Base-by-base conservation (phyloP, 2,888 invertebrate genomes). In the Meganola albula region DNA sequence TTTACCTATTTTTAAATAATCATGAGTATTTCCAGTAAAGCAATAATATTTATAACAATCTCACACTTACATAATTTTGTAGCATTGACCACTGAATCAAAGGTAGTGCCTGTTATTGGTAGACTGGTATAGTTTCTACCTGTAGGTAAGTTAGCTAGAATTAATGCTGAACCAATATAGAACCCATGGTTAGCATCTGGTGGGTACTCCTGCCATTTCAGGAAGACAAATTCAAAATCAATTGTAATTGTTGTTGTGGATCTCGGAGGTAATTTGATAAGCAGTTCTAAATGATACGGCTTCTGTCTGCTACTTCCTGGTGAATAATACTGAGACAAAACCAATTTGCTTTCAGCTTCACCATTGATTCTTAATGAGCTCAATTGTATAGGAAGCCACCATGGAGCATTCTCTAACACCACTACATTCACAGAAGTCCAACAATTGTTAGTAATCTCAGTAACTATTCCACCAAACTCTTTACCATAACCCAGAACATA, bases 181-280 rank as follows among this genome's bases (percentile, higher is more conserved):
- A 99, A 98, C 0, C 99, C 99, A 79, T 99, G 98, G 86, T 98
- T 98, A 1, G 99, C 98, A 89, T 99, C 99, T 0, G 99, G 99
- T 8, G 99, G 99, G 80, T 99, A 99, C 73, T 99, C 99, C 59
- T 97, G 94, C 97, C 99, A 98, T 79, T 98, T 98, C 3, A 98
- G 88, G 65, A 98, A 96, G n/a, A 96, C 93, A 77, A 95, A 95
- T 73, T 98, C 97, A 80, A 98, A 96, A 63, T 97, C 93, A 46
- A 97, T 90, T 5, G 92, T 92, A 29, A 98, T 88, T 43, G 92
- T 90, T 0, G 95, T 94, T 4, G 91, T 90, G 0, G 96, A 93
- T 46, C 90, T 89, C 0, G 96, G 89, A 5, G 97, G 96, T 36
- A 98, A 73, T 44, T 87, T 88, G 24, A 98, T 78, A 1, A 93